Evolutionary conservation across 1,140 invertebrate species (phyloP).

Genomic region (Pectinophora gossypiella): DNA sequence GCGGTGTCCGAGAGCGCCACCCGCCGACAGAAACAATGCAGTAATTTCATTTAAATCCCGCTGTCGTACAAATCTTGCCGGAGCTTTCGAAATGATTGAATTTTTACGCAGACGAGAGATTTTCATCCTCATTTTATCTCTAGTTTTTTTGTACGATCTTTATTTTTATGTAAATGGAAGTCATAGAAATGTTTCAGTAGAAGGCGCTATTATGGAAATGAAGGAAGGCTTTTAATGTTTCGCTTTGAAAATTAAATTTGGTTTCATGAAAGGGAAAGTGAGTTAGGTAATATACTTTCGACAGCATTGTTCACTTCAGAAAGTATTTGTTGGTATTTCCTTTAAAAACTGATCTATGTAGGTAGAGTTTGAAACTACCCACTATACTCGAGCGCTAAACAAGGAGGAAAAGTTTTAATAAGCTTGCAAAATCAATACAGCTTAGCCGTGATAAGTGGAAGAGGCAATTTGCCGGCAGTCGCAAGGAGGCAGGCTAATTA

Average conservation of each 20-base stretch:
- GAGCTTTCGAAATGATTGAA: conserved; percentile 41
- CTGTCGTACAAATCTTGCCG: conserved; percentile 24
- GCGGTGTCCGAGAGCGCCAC: too few species aligned
- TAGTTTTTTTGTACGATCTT: background rate
- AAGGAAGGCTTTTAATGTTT: background rate
- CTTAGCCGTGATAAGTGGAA: conserved; percentile 17
- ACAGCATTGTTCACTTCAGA: too few species aligned
- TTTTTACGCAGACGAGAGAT: conserved; percentile 25
- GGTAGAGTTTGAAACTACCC: background rate
- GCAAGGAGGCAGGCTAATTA: conserved; percentile 32
- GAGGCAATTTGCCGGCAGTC: conserved; percentile 32
- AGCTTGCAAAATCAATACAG: background rate
- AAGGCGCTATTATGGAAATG: conserved; percentile 1
- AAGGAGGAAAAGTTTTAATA: background rate
- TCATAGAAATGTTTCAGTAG: background rate
- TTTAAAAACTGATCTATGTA: background rate
- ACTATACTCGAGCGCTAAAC: background rate
- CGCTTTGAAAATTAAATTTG: background rate
- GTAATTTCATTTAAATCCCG: conserved; percentile 23
- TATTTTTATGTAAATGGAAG: conserved; percentile 5
- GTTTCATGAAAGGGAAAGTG: background rate
- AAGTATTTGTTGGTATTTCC: too few species aligned
- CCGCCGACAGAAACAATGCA: conserved; percentile 17
- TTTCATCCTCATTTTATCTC: background rate
- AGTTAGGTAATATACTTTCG: too few species aligned